Evolutionary conservation across 2,888 invertebrate genomes (phyloP).

Genomic region (Napeogenes inachia): DNA sequence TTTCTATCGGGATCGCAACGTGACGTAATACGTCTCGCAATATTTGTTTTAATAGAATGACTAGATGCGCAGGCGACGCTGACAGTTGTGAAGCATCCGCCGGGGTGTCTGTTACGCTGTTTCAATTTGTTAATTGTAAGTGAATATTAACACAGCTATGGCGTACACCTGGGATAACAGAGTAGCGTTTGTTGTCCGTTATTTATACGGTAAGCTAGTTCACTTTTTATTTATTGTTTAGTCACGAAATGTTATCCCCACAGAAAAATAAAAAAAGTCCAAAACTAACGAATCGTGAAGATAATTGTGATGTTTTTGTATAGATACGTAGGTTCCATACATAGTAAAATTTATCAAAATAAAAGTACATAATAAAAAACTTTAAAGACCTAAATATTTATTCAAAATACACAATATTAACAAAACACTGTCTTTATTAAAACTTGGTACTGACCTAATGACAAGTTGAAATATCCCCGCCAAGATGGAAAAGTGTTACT

Average conservation of each 20-base stretch:
- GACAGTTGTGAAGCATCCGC: slow-evolving; percentile 48
- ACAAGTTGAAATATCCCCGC: no score
- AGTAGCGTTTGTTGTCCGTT: slow-evolving; percentile 88
- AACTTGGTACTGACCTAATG: no score
- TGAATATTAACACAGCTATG: slow-evolving; percentile 61
- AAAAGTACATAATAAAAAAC: no score
- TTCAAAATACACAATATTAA: no score
- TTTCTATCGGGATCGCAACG: slow-evolving; percentile 19
- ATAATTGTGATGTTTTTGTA: no score
- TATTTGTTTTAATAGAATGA: slow-evolving; percentile 27
- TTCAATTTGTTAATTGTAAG: slow-evolving; percentile 12
- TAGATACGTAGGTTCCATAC: no score
- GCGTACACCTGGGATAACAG: slow-evolving; percentile 91
- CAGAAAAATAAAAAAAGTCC: not conserved
- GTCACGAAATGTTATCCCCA: not conserved
- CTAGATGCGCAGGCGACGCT: slow-evolving; percentile 48
- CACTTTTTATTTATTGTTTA: not conserved
- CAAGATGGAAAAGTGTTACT: no score
- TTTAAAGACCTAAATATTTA: no score
- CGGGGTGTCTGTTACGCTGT: slow-evolving; percentile 42
- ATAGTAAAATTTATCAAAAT: no score
- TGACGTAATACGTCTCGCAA: slow-evolving; percentile 17
- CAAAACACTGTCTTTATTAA: no score
- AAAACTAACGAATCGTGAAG: no score
- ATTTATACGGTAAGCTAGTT: slow-evolving; percentile 85